Evolutionary conservation across 2,888 invertebrate genomes (phyloP).

Genomic region (Drosophila austrosaltans): DNA sequence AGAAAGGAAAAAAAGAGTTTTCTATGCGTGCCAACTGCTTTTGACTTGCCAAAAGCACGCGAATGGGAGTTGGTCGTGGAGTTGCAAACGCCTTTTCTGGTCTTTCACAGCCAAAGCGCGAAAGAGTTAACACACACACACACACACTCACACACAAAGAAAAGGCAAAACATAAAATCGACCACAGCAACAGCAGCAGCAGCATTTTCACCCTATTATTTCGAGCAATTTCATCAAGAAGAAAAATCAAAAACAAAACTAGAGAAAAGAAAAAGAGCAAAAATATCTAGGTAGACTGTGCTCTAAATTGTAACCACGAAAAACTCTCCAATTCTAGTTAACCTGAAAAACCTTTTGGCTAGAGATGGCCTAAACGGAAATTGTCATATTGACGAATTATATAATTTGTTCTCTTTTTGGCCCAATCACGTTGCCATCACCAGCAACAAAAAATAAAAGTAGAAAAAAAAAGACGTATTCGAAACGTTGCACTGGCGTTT

Average conservation of each 20-base stretch:
- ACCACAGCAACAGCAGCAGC: slow-evolving; percentile 31
- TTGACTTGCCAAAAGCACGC: slow-evolving; percentile 52
- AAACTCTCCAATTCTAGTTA: slow-evolving; percentile 32
- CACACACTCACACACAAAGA: slow-evolving; percentile 37
- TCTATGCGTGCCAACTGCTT: slow-evolving; percentile 62
- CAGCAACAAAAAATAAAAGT: neutral
- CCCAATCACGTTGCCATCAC: slow-evolving; percentile 5
- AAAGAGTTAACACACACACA: slow-evolving; percentile 60
- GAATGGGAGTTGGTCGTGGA: slow-evolving; percentile 36
- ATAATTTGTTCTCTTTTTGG: neutral
- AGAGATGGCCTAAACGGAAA: slow-evolving; percentile 16
- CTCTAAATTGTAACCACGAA: slow-evolving; percentile 72
- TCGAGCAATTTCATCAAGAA: slow-evolving; percentile 75
- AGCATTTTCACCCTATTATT: slow-evolving; percentile 77
- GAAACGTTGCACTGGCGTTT: slow-evolving; percentile 11
- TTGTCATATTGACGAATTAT: slow-evolving; percentile 2
- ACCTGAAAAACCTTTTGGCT: slow-evolving; percentile 8
- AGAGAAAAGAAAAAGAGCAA: slow-evolving; percentile 1
- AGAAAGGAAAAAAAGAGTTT: slow-evolving; percentile 14
- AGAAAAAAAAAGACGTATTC: neutral
- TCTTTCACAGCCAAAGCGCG: slow-evolving; percentile 67
- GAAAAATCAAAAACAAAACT: slow-evolving; percentile 8
- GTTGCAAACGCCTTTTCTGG: slow-evolving; percentile 65
- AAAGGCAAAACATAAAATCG: slow-evolving; percentile 32
- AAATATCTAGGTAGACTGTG: slow-evolving; percentile 53